Conservation (phyloP, 2,113 vertebrate genomes). For the Podocnemis expansa region DNA sequence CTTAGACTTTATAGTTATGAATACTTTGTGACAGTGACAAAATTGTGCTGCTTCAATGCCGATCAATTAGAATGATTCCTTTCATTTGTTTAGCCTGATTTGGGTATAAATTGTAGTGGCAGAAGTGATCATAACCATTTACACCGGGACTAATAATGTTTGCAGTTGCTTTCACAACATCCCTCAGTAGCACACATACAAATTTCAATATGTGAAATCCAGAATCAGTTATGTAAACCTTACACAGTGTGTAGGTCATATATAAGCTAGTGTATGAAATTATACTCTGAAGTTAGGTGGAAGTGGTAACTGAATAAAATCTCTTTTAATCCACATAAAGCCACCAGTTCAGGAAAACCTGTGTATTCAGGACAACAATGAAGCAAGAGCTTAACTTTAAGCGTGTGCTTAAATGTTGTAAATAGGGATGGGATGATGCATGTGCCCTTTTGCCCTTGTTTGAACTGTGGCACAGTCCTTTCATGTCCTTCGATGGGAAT, state of each 20-base stretch:
- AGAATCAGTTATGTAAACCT: accelerated
- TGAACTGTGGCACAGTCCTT: neutral
- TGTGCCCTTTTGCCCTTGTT: neutral
- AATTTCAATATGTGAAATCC: neutral
- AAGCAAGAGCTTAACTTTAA: neutral
- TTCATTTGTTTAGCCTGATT: accelerated
- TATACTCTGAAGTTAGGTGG: neutral
- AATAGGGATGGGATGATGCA: neutral
- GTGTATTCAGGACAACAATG: neutral
- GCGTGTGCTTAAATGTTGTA: neutral
- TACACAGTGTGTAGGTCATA: neutral
- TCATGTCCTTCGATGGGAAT: neutral
- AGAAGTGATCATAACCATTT: accelerated
- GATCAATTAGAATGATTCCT: neutral
- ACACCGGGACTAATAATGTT: neutral
- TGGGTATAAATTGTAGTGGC: neutral
- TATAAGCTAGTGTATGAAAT: neutral
- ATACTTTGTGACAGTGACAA: neutral
- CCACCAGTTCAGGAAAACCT: neutral
- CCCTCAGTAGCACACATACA: accelerated
- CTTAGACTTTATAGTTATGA: accelerated
- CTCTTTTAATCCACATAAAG: neutral
- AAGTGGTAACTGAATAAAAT: neutral
- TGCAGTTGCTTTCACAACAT: accelerated
- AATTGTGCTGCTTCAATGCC: neutral